Conservation (phyloP, 1,140 invertebrate species). For the Diploscapter pachys region DNA sequence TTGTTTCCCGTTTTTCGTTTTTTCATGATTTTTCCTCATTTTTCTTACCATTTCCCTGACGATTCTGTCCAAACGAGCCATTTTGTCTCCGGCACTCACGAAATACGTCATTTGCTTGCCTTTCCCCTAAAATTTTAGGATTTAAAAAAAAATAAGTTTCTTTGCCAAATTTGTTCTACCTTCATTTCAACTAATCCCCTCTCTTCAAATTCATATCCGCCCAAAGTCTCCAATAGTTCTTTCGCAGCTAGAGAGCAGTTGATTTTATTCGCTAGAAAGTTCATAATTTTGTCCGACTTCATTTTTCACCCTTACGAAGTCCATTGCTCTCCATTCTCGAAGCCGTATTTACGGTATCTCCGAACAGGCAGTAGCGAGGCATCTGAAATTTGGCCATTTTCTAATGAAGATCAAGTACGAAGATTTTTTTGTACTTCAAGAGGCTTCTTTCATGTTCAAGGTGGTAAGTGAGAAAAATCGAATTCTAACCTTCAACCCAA, state of each 20-base stretch:
- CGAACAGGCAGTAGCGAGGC: constrained; percentile 70
- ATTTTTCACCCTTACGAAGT: constrained; percentile 64
- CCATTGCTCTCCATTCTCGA: constrained; percentile 41
- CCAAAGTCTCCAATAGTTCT: constrained; percentile 18
- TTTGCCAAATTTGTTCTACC: constrained; percentile 1
- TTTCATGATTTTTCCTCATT: no score
- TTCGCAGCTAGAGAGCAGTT: constrained; percentile 51
- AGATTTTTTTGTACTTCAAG: no score
- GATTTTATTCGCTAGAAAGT: constrained; percentile 71
- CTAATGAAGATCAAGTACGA: not conserved
- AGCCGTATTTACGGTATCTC: constrained; percentile 70
- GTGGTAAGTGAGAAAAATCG: not conserved
- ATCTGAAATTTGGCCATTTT: constrained; percentile 61
- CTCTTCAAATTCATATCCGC: constrained; percentile 37
- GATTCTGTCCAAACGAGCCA: no score
- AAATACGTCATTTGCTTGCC: constrained; percentile 32
- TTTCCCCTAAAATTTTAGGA: constrained; percentile 8
- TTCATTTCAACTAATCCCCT: constrained; percentile 61
- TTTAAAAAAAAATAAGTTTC: not conserved
- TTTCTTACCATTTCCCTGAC: no score
- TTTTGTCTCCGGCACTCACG: constrained; percentile 8
- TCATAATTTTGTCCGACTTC: constrained; percentile 79
- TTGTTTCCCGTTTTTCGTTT: no score
- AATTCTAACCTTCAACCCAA: constrained; percentile 68
- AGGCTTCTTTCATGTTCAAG: no score